Percentiles rank a stretch among this genome's conserved stretches.
Evolutionary conservation across 2,888 invertebrate species (phyloP).

Genomic region (Druceiella hillmani): DNA sequence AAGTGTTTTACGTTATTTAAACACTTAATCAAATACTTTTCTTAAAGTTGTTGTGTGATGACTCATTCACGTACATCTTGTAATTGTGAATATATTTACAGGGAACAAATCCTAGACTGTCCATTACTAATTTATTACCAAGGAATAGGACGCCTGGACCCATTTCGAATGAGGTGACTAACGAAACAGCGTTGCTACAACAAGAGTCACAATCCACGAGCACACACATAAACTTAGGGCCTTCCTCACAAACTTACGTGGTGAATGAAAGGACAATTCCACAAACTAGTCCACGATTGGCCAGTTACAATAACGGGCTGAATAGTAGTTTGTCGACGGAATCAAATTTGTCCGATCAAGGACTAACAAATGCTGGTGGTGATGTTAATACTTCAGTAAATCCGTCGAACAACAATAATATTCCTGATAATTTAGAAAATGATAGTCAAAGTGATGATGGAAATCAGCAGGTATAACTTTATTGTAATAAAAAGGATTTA

Average conservation of each 20-base stretch:
- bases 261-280: constrained; percentile 35
- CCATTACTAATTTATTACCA: constrained; percentile 44
- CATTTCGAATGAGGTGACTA: background rate
- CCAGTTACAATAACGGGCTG: constrained; percentile 17
- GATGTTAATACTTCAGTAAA: constrained; percentile 44
- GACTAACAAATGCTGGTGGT: constrained; percentile 35
- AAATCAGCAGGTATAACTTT: constrained; percentile 41
- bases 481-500: background rate
- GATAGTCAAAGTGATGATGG: constrained; percentile 48
- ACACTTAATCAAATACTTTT: constrained; percentile 2
- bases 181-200: constrained; percentile 17
- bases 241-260: constrained; percentile 34
- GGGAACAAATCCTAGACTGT: constrained; percentile 43
- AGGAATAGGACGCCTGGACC: constrained; percentile 27
- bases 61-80: no score
- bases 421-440: constrained; percentile 43
- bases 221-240: constrained; percentile 38
- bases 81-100: no score
- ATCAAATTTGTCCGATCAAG: constrained; percentile 35
- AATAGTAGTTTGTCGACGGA: constrained; percentile 33
- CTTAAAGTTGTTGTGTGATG: background rate
- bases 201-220: constrained; percentile 38
- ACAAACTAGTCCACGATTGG: constrained; percentile 31
- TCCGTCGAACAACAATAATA: constrained; percentile 45
- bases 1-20: constrained; percentile 23